A percentile compares a stretch with the other conserved stretches of the same genome.
These are phyloP conservation scores for Coracopsis vasa DNA, from an alignment of 2,113 vertebrate genomes.

Conservation along the genomic window DNA sequence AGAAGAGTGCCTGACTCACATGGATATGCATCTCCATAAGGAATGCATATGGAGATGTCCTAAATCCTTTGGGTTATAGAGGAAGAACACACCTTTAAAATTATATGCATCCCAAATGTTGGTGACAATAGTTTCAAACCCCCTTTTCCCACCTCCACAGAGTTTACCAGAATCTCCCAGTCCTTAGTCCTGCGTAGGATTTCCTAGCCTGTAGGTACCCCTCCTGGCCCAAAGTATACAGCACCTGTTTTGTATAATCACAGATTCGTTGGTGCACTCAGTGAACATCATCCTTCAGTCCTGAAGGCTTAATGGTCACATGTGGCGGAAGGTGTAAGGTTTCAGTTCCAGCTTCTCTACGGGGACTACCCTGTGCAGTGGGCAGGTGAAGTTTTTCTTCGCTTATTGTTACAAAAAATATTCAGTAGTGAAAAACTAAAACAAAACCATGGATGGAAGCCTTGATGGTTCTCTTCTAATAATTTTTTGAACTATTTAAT, in stretches of 20 bases:
- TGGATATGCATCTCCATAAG: neutral
- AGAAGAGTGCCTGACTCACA: neutral
- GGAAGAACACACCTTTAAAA: neutral
- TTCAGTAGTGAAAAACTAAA: neutral
- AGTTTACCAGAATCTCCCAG: neutral
- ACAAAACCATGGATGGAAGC: neutral
- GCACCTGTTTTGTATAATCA: neutral
- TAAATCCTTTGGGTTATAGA: neutral
- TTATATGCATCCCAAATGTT: neutral
- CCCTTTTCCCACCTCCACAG: neutral
- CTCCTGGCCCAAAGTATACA: neutral
- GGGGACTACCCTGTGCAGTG: neutral
- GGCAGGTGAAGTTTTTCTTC: neutral
- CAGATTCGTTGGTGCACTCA: neutral
- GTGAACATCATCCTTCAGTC: neutral
- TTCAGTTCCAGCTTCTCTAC: neutral
- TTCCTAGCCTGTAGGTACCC: neutral
- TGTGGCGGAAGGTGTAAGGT: neutral
- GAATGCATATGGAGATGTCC: neutral
- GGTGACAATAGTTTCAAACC: neutral
- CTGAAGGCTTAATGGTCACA: neutral
- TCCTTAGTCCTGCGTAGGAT: neutral
- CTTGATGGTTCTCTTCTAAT: neutral
- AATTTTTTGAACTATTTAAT: neutral
- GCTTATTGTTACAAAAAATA: neutral